Evolutionary conservation across 1,140 invertebrate species (phyloP), one percentile per base, ranked within the genome.

Genomic region (Neomicropteryx cornuta): DNA sequence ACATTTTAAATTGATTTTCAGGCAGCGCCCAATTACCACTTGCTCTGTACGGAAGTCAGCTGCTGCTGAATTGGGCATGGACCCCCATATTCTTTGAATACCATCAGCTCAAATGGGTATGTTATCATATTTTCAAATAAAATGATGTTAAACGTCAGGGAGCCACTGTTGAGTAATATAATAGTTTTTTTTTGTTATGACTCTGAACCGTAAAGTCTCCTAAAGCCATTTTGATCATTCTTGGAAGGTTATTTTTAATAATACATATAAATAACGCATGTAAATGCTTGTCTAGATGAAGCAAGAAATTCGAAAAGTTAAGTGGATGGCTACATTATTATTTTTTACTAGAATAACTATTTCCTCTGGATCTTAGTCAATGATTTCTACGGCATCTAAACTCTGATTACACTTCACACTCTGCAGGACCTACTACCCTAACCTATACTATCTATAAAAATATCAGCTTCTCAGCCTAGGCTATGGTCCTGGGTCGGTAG

Each of bases 1-100:
- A n/a, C n/a, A n/a, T n/a, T n/a, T n/a, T n/a, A n/a, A n/a, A n/a
- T n/a, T n/a, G n/a, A n/a, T n/a, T 48, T 54, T n/a, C 33, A 67
- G 66, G 66, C 11, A 39, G 55, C 42, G 77, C 75, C 3, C 64
- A 62, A 20, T 16, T 83, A 3, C 83, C 87, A 1, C 53, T 93
- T 14, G 65, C 77, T 0, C 52, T 84, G 17, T 92, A 87, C 47
- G 83, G 76, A 4, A 59, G 72, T 1, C 87, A 90, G 53, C 60
- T 93, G 32, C 71, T 77, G 0, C 58, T 92, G 0, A 93, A 92
- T 56, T 91, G 84, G 83, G 71, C 77, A 1, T 93, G 87, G 87
- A 76, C 83, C 2, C 87, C 86, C 5, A 75, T 92, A 13, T 92
- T 92, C 62, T 92, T 92, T 60, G 78, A 78, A 30, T 46, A 66